These are phyloP conservation scores for Diaperis boleti DNA, from an alignment of 2,888 invertebrate genomes.

Conservation along the genomic window DNA sequence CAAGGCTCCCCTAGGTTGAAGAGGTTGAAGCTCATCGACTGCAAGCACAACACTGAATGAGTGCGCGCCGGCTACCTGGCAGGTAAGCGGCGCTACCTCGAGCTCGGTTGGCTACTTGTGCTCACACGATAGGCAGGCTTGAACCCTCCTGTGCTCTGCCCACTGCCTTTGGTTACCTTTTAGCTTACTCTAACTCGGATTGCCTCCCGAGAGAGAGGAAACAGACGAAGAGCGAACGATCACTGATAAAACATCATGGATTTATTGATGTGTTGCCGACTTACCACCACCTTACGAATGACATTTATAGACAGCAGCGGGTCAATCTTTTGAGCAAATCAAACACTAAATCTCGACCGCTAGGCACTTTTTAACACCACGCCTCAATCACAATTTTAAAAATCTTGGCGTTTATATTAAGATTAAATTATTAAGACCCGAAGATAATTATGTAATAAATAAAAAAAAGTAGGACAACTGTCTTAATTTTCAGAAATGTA, in stretches of 20 bases:
- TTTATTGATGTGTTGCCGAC: constrained; percentile 5
- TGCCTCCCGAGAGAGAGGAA: constrained; percentile 43
- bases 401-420: too few species aligned
- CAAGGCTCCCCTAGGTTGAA: constrained; percentile 43
- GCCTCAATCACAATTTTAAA: not conserved
- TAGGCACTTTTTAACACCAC: not conserved
- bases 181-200: constrained; percentile 52
- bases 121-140: constrained; percentile 65
- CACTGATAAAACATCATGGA: constrained; percentile 1
- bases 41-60: constrained; percentile 67
- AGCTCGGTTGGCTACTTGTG: constrained; percentile 66
- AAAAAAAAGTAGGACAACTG: too few species aligned
- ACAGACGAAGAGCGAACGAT: constrained; percentile 46
- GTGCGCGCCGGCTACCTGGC: constrained; percentile 64
- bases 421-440: too few species aligned
- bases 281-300: constrained; percentile 1
- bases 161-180: constrained; percentile 62
- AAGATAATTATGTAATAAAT: too few species aligned
- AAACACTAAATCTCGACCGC: not conserved
- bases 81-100: constrained; percentile 64
- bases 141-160: constrained; percentile 63
- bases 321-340: not conserved
- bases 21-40: constrained; percentile 63
- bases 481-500: too few species aligned
- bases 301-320: not conserved